Evolutionary conservation across 2,888 invertebrate genomes (phyloP).

Genomic region (Apocheima hispidaria): DNA sequence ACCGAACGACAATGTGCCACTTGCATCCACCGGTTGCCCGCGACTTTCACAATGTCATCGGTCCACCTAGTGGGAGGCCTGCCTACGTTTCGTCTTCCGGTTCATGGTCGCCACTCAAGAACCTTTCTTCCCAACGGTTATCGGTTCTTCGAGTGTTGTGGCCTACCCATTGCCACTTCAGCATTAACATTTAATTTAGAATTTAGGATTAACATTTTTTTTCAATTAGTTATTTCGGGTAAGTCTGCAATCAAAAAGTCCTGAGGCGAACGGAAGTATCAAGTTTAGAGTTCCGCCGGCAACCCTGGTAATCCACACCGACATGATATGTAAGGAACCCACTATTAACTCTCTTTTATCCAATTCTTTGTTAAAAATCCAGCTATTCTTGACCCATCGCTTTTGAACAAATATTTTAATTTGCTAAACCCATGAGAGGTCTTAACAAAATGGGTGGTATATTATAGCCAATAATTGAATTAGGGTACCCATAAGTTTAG

Average conservation of each 20-base stretch:
- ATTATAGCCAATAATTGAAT: slow-evolving; percentile 69
- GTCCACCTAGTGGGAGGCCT: too few relatives aligned
- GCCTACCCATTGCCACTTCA: too few relatives aligned
- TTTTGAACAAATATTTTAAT: slow-evolving; percentile 20
- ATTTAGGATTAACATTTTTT: too few relatives aligned
- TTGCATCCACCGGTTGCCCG: too few relatives aligned
- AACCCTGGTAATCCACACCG: slow-evolving; percentile 65
- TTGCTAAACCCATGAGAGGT: background rate
- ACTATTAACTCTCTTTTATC: slow-evolving; percentile 58
- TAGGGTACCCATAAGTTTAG: slow-evolving; percentile 59
- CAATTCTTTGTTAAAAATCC: slow-evolving; percentile 49
- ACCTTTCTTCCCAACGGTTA: too few relatives aligned
- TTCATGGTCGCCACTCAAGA: too few relatives aligned
- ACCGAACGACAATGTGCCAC: too few relatives aligned
- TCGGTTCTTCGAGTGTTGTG: too few relatives aligned
- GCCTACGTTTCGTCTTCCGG: too few relatives aligned
- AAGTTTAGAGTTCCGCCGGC: slow-evolving; percentile 67
- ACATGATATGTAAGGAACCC: slow-evolving; percentile 70
- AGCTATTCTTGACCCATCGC: slow-evolving; percentile 46
- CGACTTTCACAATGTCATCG: too few relatives aligned
- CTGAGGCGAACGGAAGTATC: slow-evolving; percentile 67
- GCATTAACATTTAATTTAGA: too few relatives aligned
- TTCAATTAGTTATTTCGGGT: background rate
- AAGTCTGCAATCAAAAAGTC: slow-evolving; percentile 7
- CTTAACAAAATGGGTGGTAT: slow-evolving; percentile 44